Conservation (phyloP, 2,113 vertebrate species). For the Nothocercus nigrocapillus region DNA sequence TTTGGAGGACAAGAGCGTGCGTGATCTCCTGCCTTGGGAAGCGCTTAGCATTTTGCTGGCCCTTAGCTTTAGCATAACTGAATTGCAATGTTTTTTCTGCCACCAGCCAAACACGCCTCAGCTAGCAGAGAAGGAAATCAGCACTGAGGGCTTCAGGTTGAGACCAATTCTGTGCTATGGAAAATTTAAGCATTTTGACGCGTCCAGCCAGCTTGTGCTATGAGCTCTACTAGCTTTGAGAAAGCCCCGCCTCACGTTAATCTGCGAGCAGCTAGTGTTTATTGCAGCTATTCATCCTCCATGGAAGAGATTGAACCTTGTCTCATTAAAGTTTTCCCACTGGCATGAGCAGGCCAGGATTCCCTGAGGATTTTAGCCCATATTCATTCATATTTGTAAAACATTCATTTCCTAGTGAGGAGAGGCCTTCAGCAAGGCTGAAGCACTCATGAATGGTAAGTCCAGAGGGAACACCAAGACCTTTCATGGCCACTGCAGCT, state of each 20-base stretch:
- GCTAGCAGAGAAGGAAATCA: conserved; percentile 27
- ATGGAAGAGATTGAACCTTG: neutral
- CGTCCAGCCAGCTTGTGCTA: neutral
- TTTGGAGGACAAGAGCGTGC: neutral
- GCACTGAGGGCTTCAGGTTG: neutral
- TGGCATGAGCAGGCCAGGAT: neutral
- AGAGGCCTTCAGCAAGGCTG: neutral
- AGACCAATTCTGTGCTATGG: neutral
- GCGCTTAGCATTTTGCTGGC: neutral
- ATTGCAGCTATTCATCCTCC: neutral
- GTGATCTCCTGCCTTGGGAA: conserved; percentile 23
- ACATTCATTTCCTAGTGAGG: neutral
- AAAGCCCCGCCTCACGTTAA: neutral
- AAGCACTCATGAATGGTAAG: fast-evolving
- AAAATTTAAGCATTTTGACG: neutral
- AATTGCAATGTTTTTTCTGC: conserved; percentile 28
- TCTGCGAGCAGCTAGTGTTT: neutral
- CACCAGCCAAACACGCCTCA: neutral
- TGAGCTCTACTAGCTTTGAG: neutral
- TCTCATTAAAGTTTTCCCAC: neutral
- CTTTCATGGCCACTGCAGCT: neutral
- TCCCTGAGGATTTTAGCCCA: neutral
- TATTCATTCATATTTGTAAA: neutral
- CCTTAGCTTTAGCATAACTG: neutral
- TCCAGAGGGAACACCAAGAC: neutral